These are phyloP conservation scores for Digitonthophagus gazella DNA, from an alignment of 2,888 invertebrate genomes.

Conservation along the genomic window DNA sequence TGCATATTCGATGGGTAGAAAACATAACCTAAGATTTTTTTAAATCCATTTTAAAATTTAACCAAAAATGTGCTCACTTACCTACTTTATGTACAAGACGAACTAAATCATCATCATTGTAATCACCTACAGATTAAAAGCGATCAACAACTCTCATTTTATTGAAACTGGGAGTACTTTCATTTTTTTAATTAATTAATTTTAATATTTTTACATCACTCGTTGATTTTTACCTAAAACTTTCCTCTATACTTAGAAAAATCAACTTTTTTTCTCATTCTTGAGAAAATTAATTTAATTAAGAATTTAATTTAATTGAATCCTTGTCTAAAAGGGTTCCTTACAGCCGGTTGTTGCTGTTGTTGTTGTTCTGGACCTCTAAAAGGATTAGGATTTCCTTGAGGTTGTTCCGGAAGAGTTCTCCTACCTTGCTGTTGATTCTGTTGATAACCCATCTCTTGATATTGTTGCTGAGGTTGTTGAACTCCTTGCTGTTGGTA, in stretches of 20 bases:
- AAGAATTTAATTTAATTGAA: slow-evolving; percentile 51
- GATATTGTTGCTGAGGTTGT: slow-evolving; percentile 43
- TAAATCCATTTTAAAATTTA: too few species aligned
- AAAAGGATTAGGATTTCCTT: slow-evolving; percentile 48
- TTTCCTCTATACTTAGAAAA: slow-evolving; percentile 22
- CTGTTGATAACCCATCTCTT: background rate
- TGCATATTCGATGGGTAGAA: too few species aligned
- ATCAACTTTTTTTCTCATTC: slow-evolving; percentile 44
- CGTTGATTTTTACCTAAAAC: slow-evolving; percentile 25
- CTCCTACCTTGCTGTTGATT: slow-evolving; percentile 48
- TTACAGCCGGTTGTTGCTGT: slow-evolving; percentile 45
- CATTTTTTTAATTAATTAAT: background rate
- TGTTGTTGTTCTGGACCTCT: slow-evolving; percentile 42
- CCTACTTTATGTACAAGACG: background rate
- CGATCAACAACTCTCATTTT: background rate
- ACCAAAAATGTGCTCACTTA: background rate
- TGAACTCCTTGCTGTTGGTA: slow-evolving; percentile 39
- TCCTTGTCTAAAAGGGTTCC: slow-evolving; percentile 83
- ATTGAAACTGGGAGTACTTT: background rate
- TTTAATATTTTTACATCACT: background rate
- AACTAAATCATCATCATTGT: background rate
- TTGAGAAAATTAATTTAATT: too few species aligned
- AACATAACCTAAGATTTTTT: too few species aligned
- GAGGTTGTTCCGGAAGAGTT: slow-evolving; percentile 42
- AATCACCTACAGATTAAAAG: background rate